Conservation (phyloP, 2,888 invertebrate species). For the Trilocha varians region DNA sequence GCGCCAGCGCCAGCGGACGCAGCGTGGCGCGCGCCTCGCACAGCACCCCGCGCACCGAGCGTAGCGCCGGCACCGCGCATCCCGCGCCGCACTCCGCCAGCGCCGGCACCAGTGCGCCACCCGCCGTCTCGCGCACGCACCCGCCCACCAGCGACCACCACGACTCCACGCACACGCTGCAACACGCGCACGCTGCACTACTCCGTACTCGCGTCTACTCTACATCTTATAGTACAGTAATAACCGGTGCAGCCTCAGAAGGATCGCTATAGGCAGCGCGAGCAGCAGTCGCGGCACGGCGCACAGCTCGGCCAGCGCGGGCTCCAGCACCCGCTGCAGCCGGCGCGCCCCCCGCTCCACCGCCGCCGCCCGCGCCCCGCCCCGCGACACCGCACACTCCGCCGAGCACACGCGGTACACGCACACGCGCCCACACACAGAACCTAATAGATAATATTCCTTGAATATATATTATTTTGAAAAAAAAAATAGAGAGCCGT, state of each 20-base stretch:
- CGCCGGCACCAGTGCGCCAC: slow-evolving; percentile 72
- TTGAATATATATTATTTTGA: background rate
- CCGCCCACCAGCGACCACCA: slow-evolving; percentile 79
- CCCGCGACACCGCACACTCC: slow-evolving; percentile 18
- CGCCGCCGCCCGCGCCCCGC: slow-evolving; percentile 17
- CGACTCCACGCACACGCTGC: slow-evolving; percentile 78
- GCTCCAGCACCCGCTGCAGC: slow-evolving; percentile 72
- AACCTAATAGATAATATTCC: background rate
- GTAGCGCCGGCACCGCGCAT: slow-evolving; percentile 65
- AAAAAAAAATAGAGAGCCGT: background rate
- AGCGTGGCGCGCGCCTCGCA: slow-evolving; percentile 56
- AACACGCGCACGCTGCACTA: slow-evolving; percentile 45
- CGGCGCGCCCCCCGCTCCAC: slow-evolving; percentile 75
- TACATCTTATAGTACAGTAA: slow-evolving; percentile 6
- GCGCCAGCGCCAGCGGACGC: slow-evolving; percentile 54
- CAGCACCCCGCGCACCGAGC: slow-evolving; percentile 75
- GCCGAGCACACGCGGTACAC: slow-evolving; percentile 14
- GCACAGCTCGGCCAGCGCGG: slow-evolving; percentile 76
- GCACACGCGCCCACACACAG: slow-evolving; percentile 2
- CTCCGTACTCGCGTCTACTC: slow-evolving; percentile 13
- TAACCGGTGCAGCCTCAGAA: slow-evolving; percentile 48
- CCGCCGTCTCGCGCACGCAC: slow-evolving; percentile 73
- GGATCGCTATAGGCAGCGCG: slow-evolving; percentile 74
- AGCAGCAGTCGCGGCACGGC: slow-evolving; percentile 74
- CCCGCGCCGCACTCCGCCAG: slow-evolving; percentile 24